Evolutionary conservation across 1,140 invertebrate species (phyloP).

Genomic region (Drosophila lini): DNA sequence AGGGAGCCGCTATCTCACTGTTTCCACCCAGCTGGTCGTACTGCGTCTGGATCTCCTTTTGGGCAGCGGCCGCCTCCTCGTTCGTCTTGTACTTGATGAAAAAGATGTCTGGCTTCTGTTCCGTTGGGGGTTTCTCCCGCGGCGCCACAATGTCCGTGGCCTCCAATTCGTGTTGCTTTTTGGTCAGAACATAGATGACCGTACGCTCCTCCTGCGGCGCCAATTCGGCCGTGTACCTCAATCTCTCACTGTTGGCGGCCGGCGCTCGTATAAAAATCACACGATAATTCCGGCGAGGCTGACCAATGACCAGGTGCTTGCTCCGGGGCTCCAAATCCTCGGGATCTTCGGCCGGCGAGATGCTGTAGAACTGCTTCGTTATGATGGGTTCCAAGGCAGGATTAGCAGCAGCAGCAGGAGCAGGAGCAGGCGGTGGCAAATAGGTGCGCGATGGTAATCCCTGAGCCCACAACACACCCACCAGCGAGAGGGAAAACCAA

Average conservation of each 20-base stretch:
- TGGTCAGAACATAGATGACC: slow-evolving; percentile 92
- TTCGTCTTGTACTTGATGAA: slow-evolving; percentile 90
- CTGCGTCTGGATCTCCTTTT: slow-evolving; percentile 76
- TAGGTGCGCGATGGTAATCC: slow-evolving; percentile 43
- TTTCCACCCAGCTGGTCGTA: slow-evolving; percentile 75
- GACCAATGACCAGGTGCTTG: slow-evolving; percentile 78
- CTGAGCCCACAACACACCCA: slow-evolving; percentile 6
- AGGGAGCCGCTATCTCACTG: slow-evolving; percentile 60
- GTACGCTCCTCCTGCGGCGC: slow-evolving; percentile 92
- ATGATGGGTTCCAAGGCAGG: slow-evolving; percentile 51
- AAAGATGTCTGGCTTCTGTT: slow-evolving; percentile 90
- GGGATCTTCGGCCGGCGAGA: slow-evolving; percentile 75
- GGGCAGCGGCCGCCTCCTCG: slow-evolving; percentile 84
- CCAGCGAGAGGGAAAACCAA: not conserved
- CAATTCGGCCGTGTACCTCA: slow-evolving; percentile 87
- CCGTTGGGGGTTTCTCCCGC: slow-evolving; percentile 85
- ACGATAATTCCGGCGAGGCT: slow-evolving; percentile 91
- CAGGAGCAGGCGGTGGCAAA: slow-evolving; percentile 43
- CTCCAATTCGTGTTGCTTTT: slow-evolving; percentile 85
- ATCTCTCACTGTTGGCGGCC: slow-evolving; percentile 87
- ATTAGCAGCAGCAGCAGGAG: not conserved
- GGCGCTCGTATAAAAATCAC: slow-evolving; percentile 94
- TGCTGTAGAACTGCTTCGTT: slow-evolving; percentile 74
- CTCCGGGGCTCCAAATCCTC: slow-evolving; percentile 48
- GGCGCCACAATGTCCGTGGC: slow-evolving; percentile 74